Evolutionary conservation across 2,797 vertebrate species (phyloP).

Genomic region (Poecilia gillii): DNA sequence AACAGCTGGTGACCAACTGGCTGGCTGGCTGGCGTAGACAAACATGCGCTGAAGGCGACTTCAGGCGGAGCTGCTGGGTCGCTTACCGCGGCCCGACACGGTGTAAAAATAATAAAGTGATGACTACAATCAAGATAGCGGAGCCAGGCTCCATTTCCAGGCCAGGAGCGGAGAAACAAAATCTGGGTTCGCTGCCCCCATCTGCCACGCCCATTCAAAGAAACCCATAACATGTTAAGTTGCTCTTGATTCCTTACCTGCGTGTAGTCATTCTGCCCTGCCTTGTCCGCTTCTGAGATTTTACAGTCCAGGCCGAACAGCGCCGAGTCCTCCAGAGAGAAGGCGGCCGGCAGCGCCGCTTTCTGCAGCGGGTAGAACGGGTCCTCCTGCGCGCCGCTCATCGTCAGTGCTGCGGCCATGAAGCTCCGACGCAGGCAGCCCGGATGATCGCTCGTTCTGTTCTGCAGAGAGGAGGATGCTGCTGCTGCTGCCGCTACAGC

Average conservation of each 20-base stretch:
- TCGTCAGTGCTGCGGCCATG: constrained; percentile 91
- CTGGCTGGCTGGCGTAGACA: constrained; percentile 59
- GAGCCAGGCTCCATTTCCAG: constrained; percentile 15
- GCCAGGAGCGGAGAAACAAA: constrained; percentile 15
- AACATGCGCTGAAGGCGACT: constrained; percentile 73
- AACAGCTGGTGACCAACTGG: constrained; percentile 78
- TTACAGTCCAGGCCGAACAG: constrained; percentile 86
- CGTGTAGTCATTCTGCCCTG: constrained; percentile 72
- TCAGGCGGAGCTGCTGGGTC: constrained; percentile 54
- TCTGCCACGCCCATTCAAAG: constrained; percentile 79
- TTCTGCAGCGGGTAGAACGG: constrained; percentile 92
- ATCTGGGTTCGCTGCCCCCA: constrained; percentile 26
- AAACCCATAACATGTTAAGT: constrained; percentile 44
- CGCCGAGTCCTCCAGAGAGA: constrained; percentile 81
- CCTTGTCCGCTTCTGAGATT: constrained; percentile 75
- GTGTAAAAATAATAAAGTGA: constrained; percentile 16
- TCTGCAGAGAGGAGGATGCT: constrained; percentile 50
- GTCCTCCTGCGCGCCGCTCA: constrained; percentile 88
- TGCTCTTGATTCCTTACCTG: constrained; percentile 70
- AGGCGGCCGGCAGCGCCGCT: constrained; percentile 81
- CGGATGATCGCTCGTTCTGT: constrained; percentile 22
- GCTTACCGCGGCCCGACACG: constrained; percentile 20
- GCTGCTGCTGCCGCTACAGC: constrained; percentile 38
- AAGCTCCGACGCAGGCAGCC: constrained; percentile 62
- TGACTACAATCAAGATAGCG: not conserved